Evolutionary conservation across 2,797 vertebrate species (phyloP).

Genomic region (Cryptoblepharus egeriae): DNA sequence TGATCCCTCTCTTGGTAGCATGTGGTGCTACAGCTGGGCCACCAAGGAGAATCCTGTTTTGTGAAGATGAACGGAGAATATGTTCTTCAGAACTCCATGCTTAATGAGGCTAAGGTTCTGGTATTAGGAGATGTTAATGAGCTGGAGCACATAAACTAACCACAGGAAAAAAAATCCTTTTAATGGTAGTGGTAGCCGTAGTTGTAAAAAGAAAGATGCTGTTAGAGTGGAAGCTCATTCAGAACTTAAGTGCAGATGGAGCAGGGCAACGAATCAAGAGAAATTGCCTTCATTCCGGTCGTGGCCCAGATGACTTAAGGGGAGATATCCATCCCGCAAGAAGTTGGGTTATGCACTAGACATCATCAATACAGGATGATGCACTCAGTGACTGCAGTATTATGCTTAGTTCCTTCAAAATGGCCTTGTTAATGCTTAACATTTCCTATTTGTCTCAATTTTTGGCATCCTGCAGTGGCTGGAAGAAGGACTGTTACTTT

Average conservation of each 20-base stretch:
- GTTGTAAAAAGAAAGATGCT: slow-evolving; percentile 41
- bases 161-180: slow-evolving; percentile 53
- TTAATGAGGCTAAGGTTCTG: slow-evolving; percentile 76
- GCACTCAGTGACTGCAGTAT: rapidly evolving
- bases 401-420: not conserved
- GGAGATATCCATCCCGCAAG: rapidly evolving
- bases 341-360: rapidly evolving
- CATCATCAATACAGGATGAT: rapidly evolving
- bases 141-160: slow-evolving; percentile 74
- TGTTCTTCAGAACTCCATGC: slow-evolving; percentile 71
- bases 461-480: not conserved
- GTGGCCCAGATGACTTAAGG: not conserved
- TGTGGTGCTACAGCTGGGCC: slow-evolving; percentile 71
- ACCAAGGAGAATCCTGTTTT: slow-evolving; percentile 70
- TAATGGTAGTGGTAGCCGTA: slow-evolving; percentile 38
- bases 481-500: not conserved
- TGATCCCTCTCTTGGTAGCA: slow-evolving; percentile 67
- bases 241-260: not conserved
- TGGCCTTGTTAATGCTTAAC: not conserved
- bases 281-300: not conserved
- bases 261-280: not conserved
- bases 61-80: slow-evolving; percentile 72
- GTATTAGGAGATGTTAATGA: slow-evolving; percentile 75
- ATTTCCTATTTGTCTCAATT: not conserved
- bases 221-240: slow-evolving; percentile 44